phyloP scores from a whole-genome alignment of 2,888 invertebrate species.

The Xylota segnis region DNA sequence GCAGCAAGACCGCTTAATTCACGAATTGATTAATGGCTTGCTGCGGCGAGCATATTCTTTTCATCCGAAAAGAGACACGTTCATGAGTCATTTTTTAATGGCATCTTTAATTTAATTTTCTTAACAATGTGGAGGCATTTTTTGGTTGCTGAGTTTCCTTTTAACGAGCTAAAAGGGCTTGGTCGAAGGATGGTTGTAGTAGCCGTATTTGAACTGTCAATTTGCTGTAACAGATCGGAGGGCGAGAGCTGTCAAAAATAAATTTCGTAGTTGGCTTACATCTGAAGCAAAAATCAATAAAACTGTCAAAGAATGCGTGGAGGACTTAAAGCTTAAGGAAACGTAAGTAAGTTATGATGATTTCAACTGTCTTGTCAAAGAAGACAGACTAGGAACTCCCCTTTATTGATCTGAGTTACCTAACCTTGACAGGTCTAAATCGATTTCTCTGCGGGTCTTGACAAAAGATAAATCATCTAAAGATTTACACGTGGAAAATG shows the following conservation, averaged over 20 bases:
- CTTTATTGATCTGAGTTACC: no score
- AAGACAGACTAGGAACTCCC: no score
- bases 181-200: slow-evolving; percentile 7
- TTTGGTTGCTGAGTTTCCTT: slow-evolving; percentile 20
- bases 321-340: no score
- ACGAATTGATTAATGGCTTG: slow-evolving; percentile 61
- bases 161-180: slow-evolving; percentile 3
- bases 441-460: no score
- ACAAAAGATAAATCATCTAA: background rate
- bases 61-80: slow-evolving; percentile 14
- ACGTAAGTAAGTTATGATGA: no score
- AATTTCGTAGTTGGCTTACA: background rate
- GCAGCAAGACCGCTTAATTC: slow-evolving; percentile 58
- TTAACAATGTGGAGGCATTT: slow-evolving; percentile 47
- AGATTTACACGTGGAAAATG: background rate
- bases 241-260: background rate
- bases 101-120: slow-evolving; percentile 46
- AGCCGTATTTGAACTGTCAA: slow-evolving; percentile 23
- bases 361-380: no score
- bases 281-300: no score
- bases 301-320: no score
- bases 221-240: slow-evolving; percentile 18
- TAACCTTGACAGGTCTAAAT: no score
- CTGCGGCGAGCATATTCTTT: slow-evolving; percentile 1
- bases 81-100: slow-evolving; percentile 57